Percentiles rank a stretch among this genome's conserved stretches.
Evolutionary conservation across 2,113 vertebrate genomes (phyloP).

Genomic region (Xenopus laevis): DNA sequence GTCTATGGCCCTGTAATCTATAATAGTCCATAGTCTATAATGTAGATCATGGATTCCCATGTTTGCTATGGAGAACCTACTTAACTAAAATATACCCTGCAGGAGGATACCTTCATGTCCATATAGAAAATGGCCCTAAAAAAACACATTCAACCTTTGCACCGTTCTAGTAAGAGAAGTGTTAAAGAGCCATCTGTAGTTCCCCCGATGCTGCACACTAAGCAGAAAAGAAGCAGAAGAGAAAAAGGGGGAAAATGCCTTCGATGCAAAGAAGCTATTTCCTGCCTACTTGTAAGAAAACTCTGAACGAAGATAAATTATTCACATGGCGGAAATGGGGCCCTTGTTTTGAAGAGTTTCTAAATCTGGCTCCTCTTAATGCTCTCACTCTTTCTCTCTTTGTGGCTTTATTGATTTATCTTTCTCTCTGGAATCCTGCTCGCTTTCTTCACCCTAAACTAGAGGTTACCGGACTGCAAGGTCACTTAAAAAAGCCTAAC

Average conservation of each 20-base stretch:
- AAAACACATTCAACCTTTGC: too few relatives aligned
- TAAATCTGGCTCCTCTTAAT: slow-evolving; percentile 57
- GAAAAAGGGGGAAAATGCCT: not conserved
- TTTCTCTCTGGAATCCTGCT: not conserved
- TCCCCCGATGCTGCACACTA: slow-evolving; percentile 3
- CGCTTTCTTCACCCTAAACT: slow-evolving; percentile 26
- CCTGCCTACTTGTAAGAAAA: slow-evolving; percentile 75
- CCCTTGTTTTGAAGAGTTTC: slow-evolving; percentile 57
- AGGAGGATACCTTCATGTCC: too few relatives aligned
- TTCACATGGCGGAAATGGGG: slow-evolving; percentile 72
- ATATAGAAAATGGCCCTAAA: too few relatives aligned
- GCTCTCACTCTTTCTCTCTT: slow-evolving; percentile 38
- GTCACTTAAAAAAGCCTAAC: slow-evolving; percentile 46
- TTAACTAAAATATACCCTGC: too few relatives aligned
- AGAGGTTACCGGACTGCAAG: slow-evolving; percentile 50
- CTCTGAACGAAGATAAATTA: slow-evolving; percentile 72
- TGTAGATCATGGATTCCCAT: too few relatives aligned
- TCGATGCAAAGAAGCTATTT: slow-evolving; percentile 58
- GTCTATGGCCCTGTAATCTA: too few relatives aligned
- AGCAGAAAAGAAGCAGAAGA: slow-evolving; percentile 20
- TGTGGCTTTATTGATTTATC: slow-evolving; percentile 15
- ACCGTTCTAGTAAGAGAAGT: too few relatives aligned
- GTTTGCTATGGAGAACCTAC: too few relatives aligned
- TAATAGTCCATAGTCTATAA: too few relatives aligned
- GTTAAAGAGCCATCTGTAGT: too few relatives aligned